phyloP scores from a whole-genome alignment of 2,113 vertebrate species.

The Egretta garzetta region DNA sequence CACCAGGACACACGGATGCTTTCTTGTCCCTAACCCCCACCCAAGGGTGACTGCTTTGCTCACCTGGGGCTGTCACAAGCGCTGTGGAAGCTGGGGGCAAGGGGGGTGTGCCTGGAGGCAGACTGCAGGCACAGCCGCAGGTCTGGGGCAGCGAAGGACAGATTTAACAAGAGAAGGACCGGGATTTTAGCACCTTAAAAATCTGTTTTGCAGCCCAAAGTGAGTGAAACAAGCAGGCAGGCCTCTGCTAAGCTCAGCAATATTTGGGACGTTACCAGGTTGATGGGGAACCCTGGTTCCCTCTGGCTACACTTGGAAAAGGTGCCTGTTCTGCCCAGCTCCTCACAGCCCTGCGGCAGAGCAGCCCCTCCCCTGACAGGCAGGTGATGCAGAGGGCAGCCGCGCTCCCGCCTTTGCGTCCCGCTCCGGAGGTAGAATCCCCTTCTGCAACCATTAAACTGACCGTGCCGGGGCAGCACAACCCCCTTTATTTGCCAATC shows the following conservation, averaged over 20 bases:
- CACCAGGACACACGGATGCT: rapidly evolving
- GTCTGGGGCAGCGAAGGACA: not conserved
- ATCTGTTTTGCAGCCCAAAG: constrained; percentile 16
- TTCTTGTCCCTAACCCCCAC: not conserved
- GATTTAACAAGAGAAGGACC: not conserved
- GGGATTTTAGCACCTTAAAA: constrained; percentile 58
- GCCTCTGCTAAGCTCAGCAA: not conserved
- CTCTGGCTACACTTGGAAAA: not conserved
- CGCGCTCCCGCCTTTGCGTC: not conserved
- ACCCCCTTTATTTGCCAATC: not conserved
- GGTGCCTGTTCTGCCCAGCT: not conserved
- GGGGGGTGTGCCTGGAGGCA: not conserved
- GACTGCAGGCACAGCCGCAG: not conserved
- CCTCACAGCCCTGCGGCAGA: not conserved
- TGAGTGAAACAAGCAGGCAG: not conserved
- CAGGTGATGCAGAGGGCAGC: not conserved
- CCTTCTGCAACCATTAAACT: not conserved
- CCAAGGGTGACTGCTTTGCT: not conserved
- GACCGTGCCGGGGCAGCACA: not conserved
- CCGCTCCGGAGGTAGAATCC: not conserved
- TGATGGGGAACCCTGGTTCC: not conserved
- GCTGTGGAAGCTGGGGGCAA: not conserved
- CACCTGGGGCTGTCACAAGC: not conserved
- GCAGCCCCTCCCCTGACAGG: not conserved
- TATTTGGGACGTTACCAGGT: not conserved